Conservation (phyloP, 2,113 vertebrate genomes). For the Dasyurus viverrinus region DNA sequence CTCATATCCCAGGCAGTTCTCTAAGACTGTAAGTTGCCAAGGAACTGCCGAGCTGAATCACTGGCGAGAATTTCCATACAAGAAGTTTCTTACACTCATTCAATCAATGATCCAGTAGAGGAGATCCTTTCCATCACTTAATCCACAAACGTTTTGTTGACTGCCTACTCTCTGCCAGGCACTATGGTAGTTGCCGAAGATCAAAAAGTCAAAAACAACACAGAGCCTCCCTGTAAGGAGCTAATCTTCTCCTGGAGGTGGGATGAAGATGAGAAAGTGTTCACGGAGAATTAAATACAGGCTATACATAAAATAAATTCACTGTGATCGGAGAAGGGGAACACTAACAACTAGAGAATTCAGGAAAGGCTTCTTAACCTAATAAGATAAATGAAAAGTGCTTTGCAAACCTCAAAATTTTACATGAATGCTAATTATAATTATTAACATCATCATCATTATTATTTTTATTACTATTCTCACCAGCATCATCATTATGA, state of each 20-base stretch:
- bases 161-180: background rate
- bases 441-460: background rate
- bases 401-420: background rate
- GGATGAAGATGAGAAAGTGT: background rate
- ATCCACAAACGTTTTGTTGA: background rate
- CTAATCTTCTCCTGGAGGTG: background rate
- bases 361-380: background rate
- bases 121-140: background rate
- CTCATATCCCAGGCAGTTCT: background rate
- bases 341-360: background rate
- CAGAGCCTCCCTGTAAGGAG: background rate
- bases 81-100: background rate
- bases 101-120: background rate
- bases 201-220: background rate
- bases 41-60: background rate
- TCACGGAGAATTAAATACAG: background rate
- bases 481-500: background rate
- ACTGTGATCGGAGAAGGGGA: background rate
- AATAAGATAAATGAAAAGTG: background rate
- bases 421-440: background rate
- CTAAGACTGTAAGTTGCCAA: background rate
- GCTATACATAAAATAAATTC: background rate
- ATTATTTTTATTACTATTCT: background rate
- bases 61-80: background rate
- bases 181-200: background rate